phyloP scores from a whole-genome alignment of 2,797 vertebrate genomes.

The Dallia pectoralis region DNA sequence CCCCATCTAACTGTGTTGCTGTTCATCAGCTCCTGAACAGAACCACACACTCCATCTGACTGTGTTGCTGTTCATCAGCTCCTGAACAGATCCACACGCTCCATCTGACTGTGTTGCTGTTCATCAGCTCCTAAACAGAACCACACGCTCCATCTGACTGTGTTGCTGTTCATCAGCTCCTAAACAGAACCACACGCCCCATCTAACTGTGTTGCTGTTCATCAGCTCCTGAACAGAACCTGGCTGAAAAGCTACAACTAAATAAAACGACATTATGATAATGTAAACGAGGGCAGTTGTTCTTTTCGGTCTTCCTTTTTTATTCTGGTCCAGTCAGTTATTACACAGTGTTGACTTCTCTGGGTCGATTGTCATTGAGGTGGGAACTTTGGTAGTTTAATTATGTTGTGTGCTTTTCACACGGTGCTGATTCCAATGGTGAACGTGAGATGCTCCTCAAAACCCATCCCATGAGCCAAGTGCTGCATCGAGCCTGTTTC shows the following conservation, averaged over 20 bases:
- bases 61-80: too few relatives aligned
- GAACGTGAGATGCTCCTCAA: background rate
- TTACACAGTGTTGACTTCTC: background rate
- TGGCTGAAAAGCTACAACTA: background rate
- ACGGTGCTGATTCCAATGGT: background rate
- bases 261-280: background rate
- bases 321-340: background rate
- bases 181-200: too few relatives aligned
- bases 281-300: background rate
- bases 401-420: slow-evolving; percentile 12
- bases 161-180: background rate
- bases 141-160: background rate
- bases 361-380: background rate
- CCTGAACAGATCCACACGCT: background rate
- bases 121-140: too few relatives aligned
- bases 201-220: too few relatives aligned
- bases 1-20: too few relatives aligned
- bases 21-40: too few relatives aligned
- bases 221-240: background rate
- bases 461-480: background rate
- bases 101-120: background rate
- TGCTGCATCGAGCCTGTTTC: slow-evolving; percentile 1
- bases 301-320: background rate
- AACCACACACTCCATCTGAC: too few relatives aligned
- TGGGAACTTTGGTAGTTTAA: background rate